Conservation (phyloP, 2,888 invertebrate genomes). For the Euspilapteryx auroguttella region DNA sequence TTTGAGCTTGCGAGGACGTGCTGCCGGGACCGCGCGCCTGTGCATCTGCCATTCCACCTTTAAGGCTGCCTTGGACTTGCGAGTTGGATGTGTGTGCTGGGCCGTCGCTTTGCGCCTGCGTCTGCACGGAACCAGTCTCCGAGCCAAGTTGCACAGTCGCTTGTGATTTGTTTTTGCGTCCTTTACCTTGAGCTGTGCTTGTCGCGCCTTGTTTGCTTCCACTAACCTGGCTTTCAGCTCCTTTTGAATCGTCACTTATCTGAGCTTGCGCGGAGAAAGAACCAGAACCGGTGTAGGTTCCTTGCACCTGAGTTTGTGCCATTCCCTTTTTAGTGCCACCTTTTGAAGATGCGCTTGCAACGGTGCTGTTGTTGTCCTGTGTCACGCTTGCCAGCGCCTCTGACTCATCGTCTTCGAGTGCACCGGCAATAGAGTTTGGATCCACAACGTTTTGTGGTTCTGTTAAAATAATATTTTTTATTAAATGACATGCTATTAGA, state of each 20-base stretch:
- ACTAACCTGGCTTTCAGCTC: conserved; percentile 69
- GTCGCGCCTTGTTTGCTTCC: conserved; percentile 75
- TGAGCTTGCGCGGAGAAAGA: conserved; percentile 84
- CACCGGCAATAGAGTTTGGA: conserved; percentile 21
- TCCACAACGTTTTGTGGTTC: conserved; percentile 38
- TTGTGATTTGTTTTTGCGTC: conserved; percentile 75
- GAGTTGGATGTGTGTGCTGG: conserved; percentile 75
- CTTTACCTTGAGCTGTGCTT: conserved; percentile 75
- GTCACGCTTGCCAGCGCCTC: conserved; percentile 71
- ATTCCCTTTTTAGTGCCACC: conserved; percentile 75
- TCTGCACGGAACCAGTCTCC: conserved; percentile 74
- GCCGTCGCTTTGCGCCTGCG: conserved; percentile 76
- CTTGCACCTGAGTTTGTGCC: conserved; percentile 82
- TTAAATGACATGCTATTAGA: neutral
- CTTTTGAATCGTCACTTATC: conserved; percentile 73
- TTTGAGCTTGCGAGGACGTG: conserved; percentile 87
- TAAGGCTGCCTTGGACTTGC: conserved; percentile 78
- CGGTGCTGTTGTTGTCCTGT: conserved; percentile 63
- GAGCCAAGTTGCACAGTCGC: conserved; percentile 75
- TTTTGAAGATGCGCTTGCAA: conserved; percentile 76
- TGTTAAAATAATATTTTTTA: conserved; percentile 16
- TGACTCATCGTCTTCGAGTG: conserved; percentile 69
- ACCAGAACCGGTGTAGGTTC: conserved; percentile 75
- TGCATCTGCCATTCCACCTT: conserved; percentile 84
- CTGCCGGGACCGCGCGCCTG: conserved; percentile 83